Evolutionary conservation across 35 echinoderm and acorn worm species (phyloP).

Genomic region (Nesometra sesokonis): DNA sequence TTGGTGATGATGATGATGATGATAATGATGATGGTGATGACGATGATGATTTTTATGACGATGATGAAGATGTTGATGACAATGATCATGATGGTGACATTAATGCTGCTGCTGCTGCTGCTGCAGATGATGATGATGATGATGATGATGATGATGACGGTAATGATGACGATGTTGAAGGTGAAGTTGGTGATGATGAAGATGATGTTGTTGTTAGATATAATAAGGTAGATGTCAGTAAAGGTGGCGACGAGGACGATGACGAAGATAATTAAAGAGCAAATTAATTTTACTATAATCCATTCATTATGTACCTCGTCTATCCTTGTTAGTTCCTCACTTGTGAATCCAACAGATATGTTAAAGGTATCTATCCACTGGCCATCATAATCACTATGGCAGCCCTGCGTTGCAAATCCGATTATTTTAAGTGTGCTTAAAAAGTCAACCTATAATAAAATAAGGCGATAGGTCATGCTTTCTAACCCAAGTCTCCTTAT

Average conservation of each 20-base stretch:
- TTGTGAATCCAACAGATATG: neutral
- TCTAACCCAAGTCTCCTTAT: no score
- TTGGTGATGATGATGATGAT: slow-evolving; percentile 1
- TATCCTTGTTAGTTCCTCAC: neutral
- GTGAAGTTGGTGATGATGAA: neutral
- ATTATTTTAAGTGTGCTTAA: neutral
- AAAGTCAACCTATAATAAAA: neutral
- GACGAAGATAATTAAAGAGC: neutral
- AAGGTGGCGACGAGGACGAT: no score
- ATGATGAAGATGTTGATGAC: no score
- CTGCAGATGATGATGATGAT: no score
- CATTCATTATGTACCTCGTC: neutral
- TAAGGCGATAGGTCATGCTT: no score
- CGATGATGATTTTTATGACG: no score
- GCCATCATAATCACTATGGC: neutral
- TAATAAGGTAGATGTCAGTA: no score
- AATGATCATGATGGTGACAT: neutral
- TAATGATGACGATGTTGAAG: no score
- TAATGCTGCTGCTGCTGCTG: neutral
- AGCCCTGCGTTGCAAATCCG: neutral
- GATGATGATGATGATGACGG: neutral
- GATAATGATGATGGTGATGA: slow-evolving; percentile 1
- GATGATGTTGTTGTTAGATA: no score
- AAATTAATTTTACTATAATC: no score
- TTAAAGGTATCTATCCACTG: neutral